A percentile compares a stretch with the other conserved stretches of the same genome.
phyloP scores from a whole-genome alignment of 2,888 invertebrate genomes.

The Morpho deidamia region DNA sequence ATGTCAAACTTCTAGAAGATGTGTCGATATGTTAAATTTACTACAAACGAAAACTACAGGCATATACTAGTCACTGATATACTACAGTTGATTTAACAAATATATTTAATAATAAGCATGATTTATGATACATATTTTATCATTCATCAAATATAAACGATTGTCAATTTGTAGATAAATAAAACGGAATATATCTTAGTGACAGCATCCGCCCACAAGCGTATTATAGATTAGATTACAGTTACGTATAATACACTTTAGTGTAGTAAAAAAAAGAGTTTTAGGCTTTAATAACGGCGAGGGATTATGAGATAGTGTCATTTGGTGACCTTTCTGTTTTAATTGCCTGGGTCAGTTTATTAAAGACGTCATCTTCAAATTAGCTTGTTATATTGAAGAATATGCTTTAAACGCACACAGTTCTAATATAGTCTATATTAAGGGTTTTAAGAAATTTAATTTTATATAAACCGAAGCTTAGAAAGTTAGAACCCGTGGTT shows the following conservation, averaged over 20 bases:
- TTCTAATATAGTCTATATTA: too few relatives aligned
- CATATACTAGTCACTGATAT: neutral
- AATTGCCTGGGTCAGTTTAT: too few relatives aligned
- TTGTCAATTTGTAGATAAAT: slow-evolving; percentile 26
- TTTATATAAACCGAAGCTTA: too few relatives aligned
- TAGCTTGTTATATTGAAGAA: too few relatives aligned
- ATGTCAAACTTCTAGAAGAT: too few relatives aligned
- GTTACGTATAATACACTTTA: slow-evolving; percentile 4
- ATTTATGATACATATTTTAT: slow-evolving; percentile 12
- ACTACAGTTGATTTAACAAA: slow-evolving; percentile 1
- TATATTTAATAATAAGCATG: slow-evolving; percentile 7
- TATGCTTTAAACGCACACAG: too few relatives aligned
- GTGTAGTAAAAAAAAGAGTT: neutral
- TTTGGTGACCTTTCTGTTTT: too few relatives aligned
- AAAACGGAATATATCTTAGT: slow-evolving; percentile 22
- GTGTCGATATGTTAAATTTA: neutral
- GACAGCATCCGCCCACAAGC: slow-evolving; percentile 25
- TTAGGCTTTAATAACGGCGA: neutral
- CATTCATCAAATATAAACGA: slow-evolving; percentile 24
- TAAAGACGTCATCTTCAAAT: too few relatives aligned
- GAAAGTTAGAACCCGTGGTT: too few relatives aligned
- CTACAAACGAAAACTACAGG: neutral
- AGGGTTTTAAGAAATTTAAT: too few relatives aligned
- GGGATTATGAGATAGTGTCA: too few relatives aligned
- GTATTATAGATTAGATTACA: slow-evolving; percentile 12